Base-by-base conservation (phyloP, 1,140 invertebrate species). In the Stenopsyche tienmushanensis region DNA sequence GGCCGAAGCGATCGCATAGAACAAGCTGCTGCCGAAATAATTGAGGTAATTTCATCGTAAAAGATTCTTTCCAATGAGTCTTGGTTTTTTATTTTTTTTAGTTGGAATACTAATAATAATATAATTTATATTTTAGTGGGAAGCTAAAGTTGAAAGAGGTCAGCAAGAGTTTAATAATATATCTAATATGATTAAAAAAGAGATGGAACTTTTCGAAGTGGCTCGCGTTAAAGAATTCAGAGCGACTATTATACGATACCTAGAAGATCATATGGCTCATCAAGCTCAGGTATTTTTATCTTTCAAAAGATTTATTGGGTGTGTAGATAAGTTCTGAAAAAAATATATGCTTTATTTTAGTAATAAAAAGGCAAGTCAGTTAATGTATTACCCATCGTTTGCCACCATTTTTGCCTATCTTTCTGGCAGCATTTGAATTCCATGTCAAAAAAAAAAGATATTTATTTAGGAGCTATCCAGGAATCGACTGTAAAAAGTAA, bases 141-240 rank as follows among this genome's bases (percentile, higher is more conserved):
- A 98, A 76, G 84, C 91, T 0, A 98, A 98, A 80, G 95, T 98
- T 7, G 95, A 98, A 73, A 86, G 94, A 70, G 92, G 94, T 7
- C 93, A 98, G 76, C 93, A 97, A 74, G 95, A 98, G 73, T 99
- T 99, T 80, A 91, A 98, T 74, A 90, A 90, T 72, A 98, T 99
- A 74, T 98, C 96, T 0, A 88, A 90, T 70, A 94, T 94, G 79
- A 99, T 99, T 69, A 95, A 97, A 74, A 91, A 92, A 63, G 97
- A 99, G 80, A 86, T 99, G 76, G 93, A 96, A 71, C 83, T 91
- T 24, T 97, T 97, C 80, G 96, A 98, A 76, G 83, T 90, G 58
- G 85, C 89, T 50, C 85, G 96, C 72, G 88, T 97, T 10, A 84
- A 88, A 62, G 97, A 99, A 75, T 96, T 99, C 75, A 96, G 96